Base-by-base conservation (phyloP, 2,113 vertebrate species). In the Rhabdomys dilectus region DNA sequence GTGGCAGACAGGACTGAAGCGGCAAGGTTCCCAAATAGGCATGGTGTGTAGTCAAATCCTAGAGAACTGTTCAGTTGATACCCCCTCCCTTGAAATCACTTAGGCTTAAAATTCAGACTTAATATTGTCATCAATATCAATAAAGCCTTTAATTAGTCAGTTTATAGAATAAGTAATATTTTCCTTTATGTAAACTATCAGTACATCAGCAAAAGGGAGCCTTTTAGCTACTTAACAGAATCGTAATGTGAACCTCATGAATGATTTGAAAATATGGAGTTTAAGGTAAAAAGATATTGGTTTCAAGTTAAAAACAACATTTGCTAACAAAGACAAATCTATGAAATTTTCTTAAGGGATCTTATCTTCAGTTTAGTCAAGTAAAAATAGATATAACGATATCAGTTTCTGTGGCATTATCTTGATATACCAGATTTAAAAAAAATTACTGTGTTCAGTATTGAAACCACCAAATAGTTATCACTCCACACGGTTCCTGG, bases 251-350 rank as follows among this genome's bases (percentile, higher is more conserved):
- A 94, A 73, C 0, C 88, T 5, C 22, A 66, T 17, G 19, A 90
- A 73, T 84, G 62, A 80, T 10, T 70, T 9, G 68, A 75, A 13
- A 92, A n/a, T n/a, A 60, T 9, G 89, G 62, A 9, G 9, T 66
- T 51, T 48, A 26, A 5, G 7, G 2, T 82, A 86, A 62, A 90
- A 91, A 21, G 56, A 68, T 87, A 80, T 53, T 45, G 1, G 76
- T 88, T 95, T 96, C 64, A 95, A 96, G 91, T n/a, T 60, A 73
- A 92, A 26, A 53, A 53, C 31, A 94, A n/a, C 6, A 76, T 77
- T 72, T 78, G 39, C 15, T 94, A 58, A 64, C 15, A 34, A 90
- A 93, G 58, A 48, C 3, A 34, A 48, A 4, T 7, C 29, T 87
- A 12, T 26, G 42, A 72, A 89, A 72, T 72, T 64, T 81, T 88